Percentiles rank a stretch among this genome's conserved stretches.
These are phyloP conservation scores for Athetis lepigone DNA, from an alignment of 2,888 invertebrate species.

Conservation along the genomic window DNA sequence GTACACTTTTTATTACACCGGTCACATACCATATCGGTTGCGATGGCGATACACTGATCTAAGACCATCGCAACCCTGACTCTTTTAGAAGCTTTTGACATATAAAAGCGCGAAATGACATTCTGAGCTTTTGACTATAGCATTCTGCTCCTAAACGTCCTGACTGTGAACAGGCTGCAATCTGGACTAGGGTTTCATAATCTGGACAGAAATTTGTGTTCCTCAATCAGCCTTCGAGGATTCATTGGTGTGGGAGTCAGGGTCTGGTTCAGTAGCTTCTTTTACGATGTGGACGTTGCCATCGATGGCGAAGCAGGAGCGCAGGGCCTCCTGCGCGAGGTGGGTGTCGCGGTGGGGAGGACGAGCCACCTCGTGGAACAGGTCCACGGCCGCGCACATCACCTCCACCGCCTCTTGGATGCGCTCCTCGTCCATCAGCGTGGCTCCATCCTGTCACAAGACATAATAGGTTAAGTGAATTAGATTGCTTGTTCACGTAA, in stretches of 20 bases:
- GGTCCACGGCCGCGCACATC: constrained; percentile 90
- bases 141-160: too few species aligned
- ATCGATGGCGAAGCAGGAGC: constrained; percentile 91
- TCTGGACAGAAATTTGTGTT: too few species aligned
- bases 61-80: not conserved
- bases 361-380: constrained; percentile 91
- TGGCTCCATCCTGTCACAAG: constrained; percentile 76
- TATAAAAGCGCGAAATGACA: too few species aligned
- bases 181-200: not conserved
- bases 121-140: too few species aligned
- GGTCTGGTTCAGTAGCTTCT: constrained; percentile 18
- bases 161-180: not conserved
- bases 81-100: too few species aligned
- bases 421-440: constrained; percentile 89
- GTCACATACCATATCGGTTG: not conserved
- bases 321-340: constrained; percentile 93
- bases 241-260: not conserved
- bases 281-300: constrained; percentile 86
- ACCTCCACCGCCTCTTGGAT: constrained; percentile 88
- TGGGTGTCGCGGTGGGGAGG: constrained; percentile 93
- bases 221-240: constrained; percentile 10
- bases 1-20: not conserved
- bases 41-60: not conserved
- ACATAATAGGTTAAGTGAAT: not conserved
- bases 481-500: too few species aligned